Base-by-base conservation (phyloP, 2,888 invertebrate genomes). In the Ceriagrion tenellum region DNA sequence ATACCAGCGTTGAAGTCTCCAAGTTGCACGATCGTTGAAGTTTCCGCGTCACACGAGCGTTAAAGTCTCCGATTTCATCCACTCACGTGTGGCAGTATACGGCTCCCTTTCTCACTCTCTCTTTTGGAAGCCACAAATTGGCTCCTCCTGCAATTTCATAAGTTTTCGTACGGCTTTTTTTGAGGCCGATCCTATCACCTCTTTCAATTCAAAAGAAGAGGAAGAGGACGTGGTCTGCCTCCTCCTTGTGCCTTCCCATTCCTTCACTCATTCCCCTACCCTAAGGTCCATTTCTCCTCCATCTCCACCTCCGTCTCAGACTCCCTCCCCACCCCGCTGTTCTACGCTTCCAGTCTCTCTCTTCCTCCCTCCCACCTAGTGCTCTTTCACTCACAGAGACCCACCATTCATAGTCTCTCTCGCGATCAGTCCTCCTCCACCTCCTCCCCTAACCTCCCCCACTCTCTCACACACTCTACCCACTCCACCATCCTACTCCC, bases 371-470 rank as follows among this genome's bases (percentile, higher is more conserved):
- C 56, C 59, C 56, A 23, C 55, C 23, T 55, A 16, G 26, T 55
- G n/a, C 90, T 40, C 35, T 55, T 90, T 55, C 90, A 90, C 59
- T 90, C 56, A 81, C 74, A 81, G 74, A 81, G 74, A 81, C 74
- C 74, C 74, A 81, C 90, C 90, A 90, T 90, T 90, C 90, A 90
- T 90, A 90, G 90, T 90, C 90, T 81, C 74, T 18, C 23, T 18
- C 18, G 20, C 74, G 74, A 59, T 59, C 59, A 12, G 74, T 35
- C 74, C 26, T 35, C 59, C 59, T 59, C 90, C 56, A 8, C 18
- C 90, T 56, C 90, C 59, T 55, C 55, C 23, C 47, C 55, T n/a
- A 47, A 47, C 47, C 47, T 47, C 8, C 47, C 47, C 47, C 47
- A 2, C 47, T 47, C 47, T 47, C 47, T 47, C 47, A 10, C 90